A percentile compares a stretch with the other conserved stretches of the same genome.
Conservation (phyloP, 2,888 invertebrate genomes). For the Bombyx huttoni region DNA sequence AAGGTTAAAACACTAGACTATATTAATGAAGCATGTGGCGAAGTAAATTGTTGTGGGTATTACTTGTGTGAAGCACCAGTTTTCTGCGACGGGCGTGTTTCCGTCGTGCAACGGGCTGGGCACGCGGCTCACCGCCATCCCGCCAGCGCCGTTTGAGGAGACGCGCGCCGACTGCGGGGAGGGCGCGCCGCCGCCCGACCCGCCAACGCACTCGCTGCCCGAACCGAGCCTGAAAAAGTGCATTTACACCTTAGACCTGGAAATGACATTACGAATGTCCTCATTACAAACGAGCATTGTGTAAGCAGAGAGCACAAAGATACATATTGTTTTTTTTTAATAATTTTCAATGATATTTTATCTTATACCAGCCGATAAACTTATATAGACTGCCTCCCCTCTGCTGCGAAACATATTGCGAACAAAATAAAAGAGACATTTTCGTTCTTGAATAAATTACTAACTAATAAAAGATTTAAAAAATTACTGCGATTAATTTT, state of each 20-base stretch:
- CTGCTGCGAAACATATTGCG: no score
- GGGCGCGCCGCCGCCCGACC: slow-evolving; percentile 67
- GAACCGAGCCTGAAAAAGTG: slow-evolving; percentile 76
- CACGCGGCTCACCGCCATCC: slow-evolving; percentile 96
- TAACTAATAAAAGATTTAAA: no score
- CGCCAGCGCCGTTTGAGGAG: slow-evolving; percentile 87
- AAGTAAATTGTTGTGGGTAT: neutral
- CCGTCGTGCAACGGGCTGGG: slow-evolving; percentile 97
- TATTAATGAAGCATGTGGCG: neutral
- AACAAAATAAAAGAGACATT: no score
- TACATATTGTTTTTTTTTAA: no score
- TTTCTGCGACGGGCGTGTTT: slow-evolving; percentile 98
- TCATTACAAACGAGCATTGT: no score
- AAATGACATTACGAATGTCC: no score
- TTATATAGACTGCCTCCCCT: no score
- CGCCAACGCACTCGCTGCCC: slow-evolving; percentile 67
- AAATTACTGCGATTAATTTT: no score
- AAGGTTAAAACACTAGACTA: slow-evolving; percentile 1
- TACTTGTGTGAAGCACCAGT: slow-evolving; percentile 99
- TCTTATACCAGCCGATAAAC: no score
- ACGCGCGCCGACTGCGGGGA: slow-evolving; percentile 88
- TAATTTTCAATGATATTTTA: no score
- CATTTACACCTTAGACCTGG: slow-evolving; percentile 6
- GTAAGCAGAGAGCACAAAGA: no score
- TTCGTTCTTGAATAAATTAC: no score